Percentiles rank a stretch among this genome's conserved stretches.
Evolutionary conservation across 35 echinoderm and acorn worm genomes (phyloP).

Genomic region (Eucidaris tribuloides): DNA sequence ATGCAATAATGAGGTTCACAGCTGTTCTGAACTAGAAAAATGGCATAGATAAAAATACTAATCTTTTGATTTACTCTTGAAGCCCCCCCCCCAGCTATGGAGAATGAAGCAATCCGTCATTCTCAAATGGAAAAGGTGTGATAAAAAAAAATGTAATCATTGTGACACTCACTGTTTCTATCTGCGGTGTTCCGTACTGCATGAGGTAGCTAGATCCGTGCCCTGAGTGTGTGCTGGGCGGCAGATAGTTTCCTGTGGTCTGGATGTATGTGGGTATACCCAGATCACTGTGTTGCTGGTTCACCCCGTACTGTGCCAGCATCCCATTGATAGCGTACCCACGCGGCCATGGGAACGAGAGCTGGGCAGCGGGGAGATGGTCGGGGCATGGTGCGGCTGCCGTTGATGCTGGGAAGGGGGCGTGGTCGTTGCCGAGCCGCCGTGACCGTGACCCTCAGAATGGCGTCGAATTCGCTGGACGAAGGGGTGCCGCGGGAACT

Average conservation of each 20-base stretch:
- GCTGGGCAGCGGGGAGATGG: slow-evolving; percentile 17
- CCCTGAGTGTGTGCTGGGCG: not conserved
- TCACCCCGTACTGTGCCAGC: not conserved
- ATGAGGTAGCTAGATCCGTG: slow-evolving; percentile 29
- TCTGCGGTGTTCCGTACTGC: slow-evolving; percentile 31
- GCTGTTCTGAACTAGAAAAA: no score
- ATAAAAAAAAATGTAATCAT: not conserved
- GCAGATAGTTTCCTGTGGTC: not conserved
- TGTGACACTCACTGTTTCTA: not conserved
- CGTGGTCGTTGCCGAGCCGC: not conserved
- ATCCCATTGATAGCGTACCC: slow-evolving; percentile 5
- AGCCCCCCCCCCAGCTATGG: no score
- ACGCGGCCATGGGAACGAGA: not conserved
- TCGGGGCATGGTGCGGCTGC: not conserved
- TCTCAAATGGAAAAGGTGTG: no score
- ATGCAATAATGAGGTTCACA: no score
- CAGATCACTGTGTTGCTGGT: not conserved
- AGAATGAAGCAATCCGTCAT: no score
- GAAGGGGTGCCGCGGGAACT: slow-evolving; percentile 10
- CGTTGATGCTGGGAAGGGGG: slow-evolving; percentile 4
- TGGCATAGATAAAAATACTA: no score
- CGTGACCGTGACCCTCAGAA: not conserved
- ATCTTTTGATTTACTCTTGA: no score
- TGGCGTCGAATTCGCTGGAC: slow-evolving; percentile 10
- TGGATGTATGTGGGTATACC: slow-evolving; percentile 15